Evolutionary conservation across 1,140 invertebrate species (phyloP), one percentile per base, ranked within the genome.

Genomic region (Mizuhopecten yessoensis): DNA sequence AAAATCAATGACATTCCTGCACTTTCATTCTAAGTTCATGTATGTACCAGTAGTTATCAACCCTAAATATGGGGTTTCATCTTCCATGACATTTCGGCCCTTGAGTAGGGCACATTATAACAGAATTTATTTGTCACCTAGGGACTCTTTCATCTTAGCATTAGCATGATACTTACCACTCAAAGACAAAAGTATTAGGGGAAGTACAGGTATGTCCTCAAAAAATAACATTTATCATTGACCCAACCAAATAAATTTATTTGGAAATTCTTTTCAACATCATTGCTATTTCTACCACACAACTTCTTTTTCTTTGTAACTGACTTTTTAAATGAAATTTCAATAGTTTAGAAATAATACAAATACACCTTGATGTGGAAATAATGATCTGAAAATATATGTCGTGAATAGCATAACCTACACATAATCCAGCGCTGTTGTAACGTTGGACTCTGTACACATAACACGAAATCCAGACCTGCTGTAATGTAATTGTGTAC

Each of bases 1-100:
- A 0, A 29, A 75, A 75, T 75, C 57, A n/a, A n/a, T 75, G 57
- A 75, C 57, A 75, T 75, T 75, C 57, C 57, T 75, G 57, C 57
- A 29, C 57, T 9, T 9, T 29, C 23, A n/a, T 75, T 11, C 17
- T 75, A 75, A n/a, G 57, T 75, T 29, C 23, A 29, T 75, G 5
- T 1, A 17, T 23, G 20, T 49, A 49, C 45, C n/a, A n/a, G n/a
- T 39, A 57, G 45, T 15, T 57, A 57, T 57, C 45, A 11, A 57
- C 36, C 36, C 36, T 39, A 13, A 39, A 39, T 39, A 39, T 13
- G 36, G 36, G 36, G 36, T 39, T 1, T 45, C 57, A 75, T 75
- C 23, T 29, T 75, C 11, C 57, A 75, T 45, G 17, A n/a, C 57
- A n/a, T 75, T 75, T 75, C 5, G 17, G 57, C 5, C 23, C 2